These are phyloP conservation scores for Drosophila ogumai DNA, from an alignment of 1,140 invertebrate genomes.

Conservation along the genomic window DNA sequence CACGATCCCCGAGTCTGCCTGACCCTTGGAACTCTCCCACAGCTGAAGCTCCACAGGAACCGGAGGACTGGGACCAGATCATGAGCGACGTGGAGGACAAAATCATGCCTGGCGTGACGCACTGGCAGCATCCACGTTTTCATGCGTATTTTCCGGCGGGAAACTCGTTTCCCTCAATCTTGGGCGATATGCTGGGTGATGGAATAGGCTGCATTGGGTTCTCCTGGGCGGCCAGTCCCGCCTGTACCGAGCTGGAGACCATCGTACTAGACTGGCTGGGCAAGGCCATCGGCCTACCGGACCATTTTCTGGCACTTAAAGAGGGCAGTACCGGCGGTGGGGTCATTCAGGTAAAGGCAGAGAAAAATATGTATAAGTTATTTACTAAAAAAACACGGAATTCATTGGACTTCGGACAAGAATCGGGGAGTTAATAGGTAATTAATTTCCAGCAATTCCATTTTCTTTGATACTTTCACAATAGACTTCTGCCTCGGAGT, in stretches of 20 bases:
- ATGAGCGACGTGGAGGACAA: constrained; percentile 97
- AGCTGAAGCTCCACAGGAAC: constrained; percentile 92
- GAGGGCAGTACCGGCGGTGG: constrained; percentile 95
- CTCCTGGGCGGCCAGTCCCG: constrained; percentile 99
- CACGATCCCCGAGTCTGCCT: not conserved
- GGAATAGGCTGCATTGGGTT: constrained; percentile 99
- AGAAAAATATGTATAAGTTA: too few species aligned
- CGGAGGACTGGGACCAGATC: constrained; percentile 96
- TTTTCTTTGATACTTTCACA: not conserved
- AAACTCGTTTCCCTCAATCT: constrained; percentile 98
- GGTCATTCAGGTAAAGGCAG: constrained; percentile 92
- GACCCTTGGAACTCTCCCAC: not conserved
- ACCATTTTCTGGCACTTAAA: constrained; percentile 92
- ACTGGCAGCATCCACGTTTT: constrained; percentile 99
- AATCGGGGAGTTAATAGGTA: not conserved
- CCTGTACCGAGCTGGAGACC: constrained; percentile 98
- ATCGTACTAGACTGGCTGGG: constrained; percentile 99
- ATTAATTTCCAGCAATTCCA: not conserved
- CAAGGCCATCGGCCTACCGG: constrained; percentile 95
- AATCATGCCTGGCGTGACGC: constrained; percentile 99
- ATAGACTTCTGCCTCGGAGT: constrained; percentile 98
- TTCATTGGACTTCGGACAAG: not conserved
- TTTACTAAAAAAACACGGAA: not conserved
- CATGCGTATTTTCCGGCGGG: constrained; percentile 99
- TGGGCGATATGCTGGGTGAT: constrained; percentile 98